These are phyloP conservation scores for Unio delphinus DNA, from an alignment of 2,888 invertebrate species.

Conservation along the genomic window DNA sequence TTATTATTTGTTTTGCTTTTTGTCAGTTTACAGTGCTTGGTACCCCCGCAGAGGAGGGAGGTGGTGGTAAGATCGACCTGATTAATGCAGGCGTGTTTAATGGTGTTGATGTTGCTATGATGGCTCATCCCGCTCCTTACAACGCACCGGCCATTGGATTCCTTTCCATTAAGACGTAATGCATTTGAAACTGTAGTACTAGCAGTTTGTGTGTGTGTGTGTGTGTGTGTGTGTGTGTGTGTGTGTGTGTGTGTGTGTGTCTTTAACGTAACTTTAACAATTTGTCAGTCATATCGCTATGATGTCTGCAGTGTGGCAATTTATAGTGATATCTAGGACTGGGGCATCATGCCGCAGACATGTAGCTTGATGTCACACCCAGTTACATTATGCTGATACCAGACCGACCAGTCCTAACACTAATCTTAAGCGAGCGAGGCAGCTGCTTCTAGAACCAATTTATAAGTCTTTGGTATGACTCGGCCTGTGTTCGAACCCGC, in stretches of 20 bases:
- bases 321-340: too few relatives aligned
- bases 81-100: constrained; percentile 52
- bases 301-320: too few relatives aligned
- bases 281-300: too few relatives aligned
- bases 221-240: background rate
- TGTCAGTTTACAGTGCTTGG: constrained; percentile 58
- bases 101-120: constrained; percentile 56
- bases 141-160: constrained; percentile 4
- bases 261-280: too few relatives aligned
- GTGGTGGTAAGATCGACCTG: constrained; percentile 55
- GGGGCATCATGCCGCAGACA: too few relatives aligned
- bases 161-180: constrained; percentile 7
- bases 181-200: background rate
- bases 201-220: too few relatives aligned
- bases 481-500: too few relatives aligned
- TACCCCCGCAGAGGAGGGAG: constrained; percentile 61
- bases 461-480: too few relatives aligned
- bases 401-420: background rate
- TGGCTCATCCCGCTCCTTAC: constrained; percentile 54
- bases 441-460: too few relatives aligned
- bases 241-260: too few relatives aligned
- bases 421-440: background rate
- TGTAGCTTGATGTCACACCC: background rate
- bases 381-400: background rate
- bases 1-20: background rate